Evolutionary conservation across 2,888 invertebrate species (phyloP), one percentile per base, ranked within the genome.

Genomic region (Hypselothyrea guttata): DNA sequence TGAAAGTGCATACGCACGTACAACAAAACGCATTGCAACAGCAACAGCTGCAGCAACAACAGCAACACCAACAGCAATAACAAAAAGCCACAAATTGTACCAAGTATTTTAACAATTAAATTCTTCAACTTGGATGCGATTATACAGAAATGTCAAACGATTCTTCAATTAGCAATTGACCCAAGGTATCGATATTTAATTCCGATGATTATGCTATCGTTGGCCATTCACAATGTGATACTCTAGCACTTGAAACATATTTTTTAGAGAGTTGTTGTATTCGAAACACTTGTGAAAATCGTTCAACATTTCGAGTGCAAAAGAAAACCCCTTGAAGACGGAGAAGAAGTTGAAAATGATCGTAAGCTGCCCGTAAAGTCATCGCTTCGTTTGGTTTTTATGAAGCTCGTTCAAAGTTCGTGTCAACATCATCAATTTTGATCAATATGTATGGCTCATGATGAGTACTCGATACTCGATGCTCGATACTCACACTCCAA

Each of bases 361-460:
- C 35, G 65, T 61, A 48, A 44, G 52, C 51, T 44, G 72, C 62
- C 62, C 72, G 62, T 58, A 59, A 63, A 72, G 69, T 72, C 59
- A 73, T 68, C 63, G 70, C 59, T 76, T 55, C 22, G 63, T 69
- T 69, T 62, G 44, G 71, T 22, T 22, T n/a, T 22, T 5, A 22
- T 22, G 22, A 5, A 5, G 22, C 22, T 77, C 79, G 85, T 83
- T 79, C 84, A 85, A 71, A 82, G 82, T 84, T 82, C 82, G 82
- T 82, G 82, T 82, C 85, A 85, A 82, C 84, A 79, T 82, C 86
- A 82, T 82, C 85, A 82, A 83, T 85, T 83, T 83, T 82, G 81
- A 82, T 85, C 82, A 85, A 73, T 77, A 79, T 71, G 84, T 78
- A 82, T 69, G 72, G 72, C 60, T 73, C 35, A 65, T 58, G 60